phyloP scores from a whole-genome alignment of 2,888 invertebrate species.

The Eurytoma californica region DNA sequence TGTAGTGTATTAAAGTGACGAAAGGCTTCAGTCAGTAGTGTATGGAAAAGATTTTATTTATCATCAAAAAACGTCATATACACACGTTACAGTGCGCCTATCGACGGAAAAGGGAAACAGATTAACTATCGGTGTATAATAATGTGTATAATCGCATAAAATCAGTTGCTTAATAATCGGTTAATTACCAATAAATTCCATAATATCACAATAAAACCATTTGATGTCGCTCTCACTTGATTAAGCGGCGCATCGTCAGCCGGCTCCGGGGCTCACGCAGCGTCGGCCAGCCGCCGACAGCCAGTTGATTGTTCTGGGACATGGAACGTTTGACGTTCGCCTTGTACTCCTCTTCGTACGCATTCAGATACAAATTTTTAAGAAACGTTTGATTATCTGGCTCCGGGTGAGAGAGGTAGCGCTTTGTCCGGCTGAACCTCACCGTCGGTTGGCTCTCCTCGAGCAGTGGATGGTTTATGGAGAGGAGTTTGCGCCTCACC shows the following conservation, averaged over 20 bases:
- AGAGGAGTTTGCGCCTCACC: constrained; percentile 65
- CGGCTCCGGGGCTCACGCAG: constrained; percentile 21
- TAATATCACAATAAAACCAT: constrained; percentile 72
- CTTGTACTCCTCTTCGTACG: constrained; percentile 72
- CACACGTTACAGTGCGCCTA: constrained; percentile 70
- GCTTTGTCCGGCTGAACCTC: constrained; percentile 70
- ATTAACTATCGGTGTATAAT: constrained; percentile 70
- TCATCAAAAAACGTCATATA: constrained; percentile 72
- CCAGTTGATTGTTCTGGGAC: constrained; percentile 62
- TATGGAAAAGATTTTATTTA: constrained; percentile 72
- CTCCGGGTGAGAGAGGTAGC: constrained; percentile 68
- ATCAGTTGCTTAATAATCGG: constrained; percentile 69
- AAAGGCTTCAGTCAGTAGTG: constrained; percentile 56
- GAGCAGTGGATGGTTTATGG: constrained; percentile 63
- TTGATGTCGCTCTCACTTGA: constrained; percentile 59
- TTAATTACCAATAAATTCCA: constrained; percentile 72
- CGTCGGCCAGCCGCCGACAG: constrained; percentile 34
- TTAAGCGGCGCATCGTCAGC: constrained; percentile 21
- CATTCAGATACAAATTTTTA: constrained; percentile 71
- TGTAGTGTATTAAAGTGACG: background rate
- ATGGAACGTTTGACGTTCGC: constrained; percentile 72
- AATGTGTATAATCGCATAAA: constrained; percentile 72
- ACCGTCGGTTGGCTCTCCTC: constrained; percentile 68
- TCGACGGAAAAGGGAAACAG: constrained; percentile 69
- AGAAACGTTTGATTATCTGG: constrained; percentile 72